Base-by-base conservation (phyloP, 2,797 vertebrate genomes). In the Kryptolebias ocellatus region DNA sequence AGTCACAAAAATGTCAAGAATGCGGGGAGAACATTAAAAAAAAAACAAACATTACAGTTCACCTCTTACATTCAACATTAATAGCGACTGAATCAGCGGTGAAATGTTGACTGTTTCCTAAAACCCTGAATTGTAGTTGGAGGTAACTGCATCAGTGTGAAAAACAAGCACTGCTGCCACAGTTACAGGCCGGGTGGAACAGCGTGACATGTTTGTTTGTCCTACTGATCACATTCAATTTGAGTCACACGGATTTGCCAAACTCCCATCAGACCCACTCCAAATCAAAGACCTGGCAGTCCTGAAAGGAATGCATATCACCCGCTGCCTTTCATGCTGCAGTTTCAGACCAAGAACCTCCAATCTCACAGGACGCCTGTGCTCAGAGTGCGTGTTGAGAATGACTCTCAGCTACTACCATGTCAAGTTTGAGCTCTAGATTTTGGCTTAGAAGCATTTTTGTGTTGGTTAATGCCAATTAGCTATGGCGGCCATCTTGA, bases 1-100 rank as follows among this genome's bases (percentile, higher is more conserved):
- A 88, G 76, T 83, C n/a, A 58, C 7, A 55, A 76, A 87, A 90
- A 94, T 93, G 89, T 79, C 60, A 93, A 86, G 87, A 83, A 93
- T 90, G 89, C 68, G 78, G 51, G 74, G 81, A 9, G n/a, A 2
- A 27, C 8, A 18, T 24, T 24, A 24, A 24, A 24, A 74, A 62
- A 83, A 80, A 61, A 58, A 67, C 61, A 61, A 58, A 67, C 61
- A 76, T 81, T 72, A 58, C 63, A 20, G n/a, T 63, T 63, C 65
- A 39, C 29, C 49, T 61, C 80, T 76, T 59, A 39, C 67, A 31
- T 42, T 44, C 4, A 56, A 53, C 1, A 39, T 47, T 5, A 71
- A 49, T 20, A 24, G 45, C 46, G 20, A 44, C 31, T 53, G 15
- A 37, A 60, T 50, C n/a, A 47, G 2, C 16, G 11, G 27, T 64